Conservation (phyloP, 2,888 invertebrate genomes). For the Andrena camellia region DNA sequence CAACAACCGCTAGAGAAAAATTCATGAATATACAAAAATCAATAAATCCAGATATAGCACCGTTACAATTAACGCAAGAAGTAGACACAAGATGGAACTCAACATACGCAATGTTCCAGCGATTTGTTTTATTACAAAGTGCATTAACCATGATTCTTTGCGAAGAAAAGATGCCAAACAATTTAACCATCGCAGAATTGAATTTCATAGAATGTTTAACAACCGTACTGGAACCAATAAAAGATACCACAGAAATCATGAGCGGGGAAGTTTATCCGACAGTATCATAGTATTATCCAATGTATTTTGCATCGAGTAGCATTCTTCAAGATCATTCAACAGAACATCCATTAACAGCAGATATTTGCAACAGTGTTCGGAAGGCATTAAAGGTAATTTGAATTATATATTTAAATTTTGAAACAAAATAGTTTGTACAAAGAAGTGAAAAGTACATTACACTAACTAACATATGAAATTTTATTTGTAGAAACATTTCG, state of each 20-base stretch:
- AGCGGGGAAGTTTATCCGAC: slow-evolving; percentile 9
- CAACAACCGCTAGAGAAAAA: not conserved
- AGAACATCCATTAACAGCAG: not conserved
- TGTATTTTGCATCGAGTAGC: not conserved
- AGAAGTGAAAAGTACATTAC: not conserved
- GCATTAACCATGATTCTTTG: not conserved
- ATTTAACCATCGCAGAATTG: not conserved
- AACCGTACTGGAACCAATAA: not conserved
- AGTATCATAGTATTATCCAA: not conserved
- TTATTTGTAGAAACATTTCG: slow-evolving; percentile 12
- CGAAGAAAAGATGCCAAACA: not conserved
- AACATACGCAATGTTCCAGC: not conserved
- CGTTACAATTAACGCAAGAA: slow-evolving; percentile 2
- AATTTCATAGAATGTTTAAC: not conserved
- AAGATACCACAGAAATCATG: slow-evolving; percentile 1
- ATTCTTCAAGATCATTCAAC: not conserved
- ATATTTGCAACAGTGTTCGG: not conserved
- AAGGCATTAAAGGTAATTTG: slow-evolving; percentile 1
- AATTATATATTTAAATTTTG: slow-evolving; percentile 1
- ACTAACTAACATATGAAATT: not conserved
- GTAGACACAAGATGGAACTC: slow-evolving; percentile 12
- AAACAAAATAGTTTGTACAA: not conserved
- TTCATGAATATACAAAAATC: not conserved
- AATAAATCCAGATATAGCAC: not conserved
- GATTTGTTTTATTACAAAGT: not conserved